These are phyloP conservation scores for Pemphredon lugubris DNA, from an alignment of 2,888 invertebrate species.

Conservation along the genomic window DNA sequence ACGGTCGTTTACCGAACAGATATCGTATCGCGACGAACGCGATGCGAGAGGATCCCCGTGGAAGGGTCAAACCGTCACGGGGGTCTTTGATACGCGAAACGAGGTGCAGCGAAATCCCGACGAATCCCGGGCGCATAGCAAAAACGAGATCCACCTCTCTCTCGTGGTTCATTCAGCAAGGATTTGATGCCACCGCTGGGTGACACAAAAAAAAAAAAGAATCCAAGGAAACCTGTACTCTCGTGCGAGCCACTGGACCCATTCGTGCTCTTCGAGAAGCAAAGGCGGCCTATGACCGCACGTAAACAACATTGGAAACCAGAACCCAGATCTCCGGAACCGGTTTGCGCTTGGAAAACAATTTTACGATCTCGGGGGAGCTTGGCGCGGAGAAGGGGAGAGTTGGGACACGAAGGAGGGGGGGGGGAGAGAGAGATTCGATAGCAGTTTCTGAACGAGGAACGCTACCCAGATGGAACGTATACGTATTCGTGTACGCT, in stretches of 20 bases:
- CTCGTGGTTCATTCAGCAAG: conserved; percentile 22
- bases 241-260: conserved; percentile 35
- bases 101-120: too few relatives aligned
- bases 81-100: too few relatives aligned
- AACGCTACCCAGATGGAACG: conserved; percentile 29
- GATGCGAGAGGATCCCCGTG: too few relatives aligned
- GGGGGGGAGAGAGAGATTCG: conserved; percentile 37
- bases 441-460: conserved; percentile 35
- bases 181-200: conserved; percentile 3
- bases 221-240: conserved; percentile 30
- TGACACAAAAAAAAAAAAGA: conserved; percentile 15
- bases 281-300: conserved; percentile 78
- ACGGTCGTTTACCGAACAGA: too few relatives aligned
- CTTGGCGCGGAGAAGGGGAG: conserved; percentile 29
- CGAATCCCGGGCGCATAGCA: too few relatives aligned
- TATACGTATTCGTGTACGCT: neutral
- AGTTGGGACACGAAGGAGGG: conserved; percentile 3
- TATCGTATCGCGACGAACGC: too few relatives aligned
- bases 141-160: too few relatives aligned
- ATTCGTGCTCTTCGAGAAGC: conserved; percentile 60
- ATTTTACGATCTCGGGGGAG: conserved; percentile 75
- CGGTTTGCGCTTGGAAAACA: conserved; percentile 77
- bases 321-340: conserved; percentile 76
- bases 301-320: conserved; percentile 78
- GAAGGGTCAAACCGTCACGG: too few relatives aligned